Percentiles rank a stretch among this genome's conserved stretches.
Conservation (phyloP, 2,888 invertebrate genomes). For the Lasiommata megera region DNA sequence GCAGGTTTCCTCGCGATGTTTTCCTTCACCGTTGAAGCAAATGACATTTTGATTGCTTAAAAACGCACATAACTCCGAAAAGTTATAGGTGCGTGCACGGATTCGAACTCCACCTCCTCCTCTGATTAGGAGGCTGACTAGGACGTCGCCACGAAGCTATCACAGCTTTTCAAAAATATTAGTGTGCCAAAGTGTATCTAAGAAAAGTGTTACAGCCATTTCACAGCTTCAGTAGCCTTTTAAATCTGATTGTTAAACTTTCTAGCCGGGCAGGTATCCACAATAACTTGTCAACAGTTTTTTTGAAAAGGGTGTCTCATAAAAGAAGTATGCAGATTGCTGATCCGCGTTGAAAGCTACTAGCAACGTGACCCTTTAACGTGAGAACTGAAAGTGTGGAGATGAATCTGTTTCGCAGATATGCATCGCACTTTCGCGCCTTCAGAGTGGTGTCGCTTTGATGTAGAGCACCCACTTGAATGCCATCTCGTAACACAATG, state of each 20-base stretch:
- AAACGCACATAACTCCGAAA: no score
- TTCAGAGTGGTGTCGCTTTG: conserved; percentile 56
- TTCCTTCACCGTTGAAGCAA: no score
- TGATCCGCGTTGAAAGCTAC: not conserved
- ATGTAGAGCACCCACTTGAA: conserved; percentile 63
- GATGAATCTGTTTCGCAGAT: conserved; percentile 32
- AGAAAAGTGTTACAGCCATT: not conserved
- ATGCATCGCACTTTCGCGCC: conserved; percentile 29
- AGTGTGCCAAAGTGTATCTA: no score
- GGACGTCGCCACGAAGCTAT: no score
- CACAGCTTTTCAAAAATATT: no score
- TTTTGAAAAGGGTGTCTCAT: not conserved
- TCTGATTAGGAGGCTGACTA: no score
- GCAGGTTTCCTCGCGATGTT: no score
- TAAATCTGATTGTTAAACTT: not conserved
- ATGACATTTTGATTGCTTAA: no score
- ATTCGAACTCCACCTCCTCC: no score
- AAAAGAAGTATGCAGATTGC: not conserved
- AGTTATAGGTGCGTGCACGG: no score
- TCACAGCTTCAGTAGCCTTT: not conserved
- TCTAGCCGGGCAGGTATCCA: not conserved
- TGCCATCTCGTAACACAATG: conserved; percentile 47
- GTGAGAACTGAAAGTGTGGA: conserved; percentile 22
- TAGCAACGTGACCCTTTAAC: conserved; percentile 20
- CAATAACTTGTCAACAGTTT: not conserved